Evolutionary conservation across 2,113 vertebrate genomes (phyloP).

Genomic region (Mesembrinibis cayennensis): DNA sequence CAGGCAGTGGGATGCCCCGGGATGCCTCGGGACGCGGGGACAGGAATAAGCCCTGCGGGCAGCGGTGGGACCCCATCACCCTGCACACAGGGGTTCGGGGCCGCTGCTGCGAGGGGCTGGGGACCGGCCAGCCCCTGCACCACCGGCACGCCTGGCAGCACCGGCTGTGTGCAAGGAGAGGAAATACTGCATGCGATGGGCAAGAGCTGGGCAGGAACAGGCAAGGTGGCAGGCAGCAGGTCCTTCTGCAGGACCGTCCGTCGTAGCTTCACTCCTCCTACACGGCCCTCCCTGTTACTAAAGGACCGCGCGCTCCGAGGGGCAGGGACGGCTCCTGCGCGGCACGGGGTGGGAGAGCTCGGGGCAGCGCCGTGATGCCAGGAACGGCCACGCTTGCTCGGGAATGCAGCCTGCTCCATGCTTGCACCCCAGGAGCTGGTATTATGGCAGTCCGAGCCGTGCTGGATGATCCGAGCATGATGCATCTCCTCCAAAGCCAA

Average conservation of each 20-base stretch:
- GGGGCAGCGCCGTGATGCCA: fast-evolving
- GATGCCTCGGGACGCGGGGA: neutral
- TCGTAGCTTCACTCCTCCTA: neutral
- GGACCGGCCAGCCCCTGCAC: too few relatives aligned
- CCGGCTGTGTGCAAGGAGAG: neutral
- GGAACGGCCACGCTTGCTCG: fast-evolving
- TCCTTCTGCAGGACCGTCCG: neutral
- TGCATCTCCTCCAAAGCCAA: neutral
- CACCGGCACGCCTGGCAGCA: neutral
- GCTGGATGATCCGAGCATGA: neutral
- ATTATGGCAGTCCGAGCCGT: fast-evolving
- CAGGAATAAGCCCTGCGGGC: neutral
- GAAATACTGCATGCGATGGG: fast-evolving
- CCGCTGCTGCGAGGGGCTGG: neutral
- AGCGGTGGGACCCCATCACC: neutral
- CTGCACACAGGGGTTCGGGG: fast-evolving
- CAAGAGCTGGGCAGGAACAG: neutral
- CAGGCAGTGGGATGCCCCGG: neutral
- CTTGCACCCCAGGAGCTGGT: neutral
- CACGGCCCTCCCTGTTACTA: too few relatives aligned
- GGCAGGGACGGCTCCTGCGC: neutral
- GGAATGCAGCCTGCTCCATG: fast-evolving
- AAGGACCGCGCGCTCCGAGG: fast-evolving
- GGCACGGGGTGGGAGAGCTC: neutral
- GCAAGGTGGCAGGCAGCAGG: neutral